Conservation (phyloP, 2,888 invertebrate species). For the Cantharis flavilabris region DNA sequence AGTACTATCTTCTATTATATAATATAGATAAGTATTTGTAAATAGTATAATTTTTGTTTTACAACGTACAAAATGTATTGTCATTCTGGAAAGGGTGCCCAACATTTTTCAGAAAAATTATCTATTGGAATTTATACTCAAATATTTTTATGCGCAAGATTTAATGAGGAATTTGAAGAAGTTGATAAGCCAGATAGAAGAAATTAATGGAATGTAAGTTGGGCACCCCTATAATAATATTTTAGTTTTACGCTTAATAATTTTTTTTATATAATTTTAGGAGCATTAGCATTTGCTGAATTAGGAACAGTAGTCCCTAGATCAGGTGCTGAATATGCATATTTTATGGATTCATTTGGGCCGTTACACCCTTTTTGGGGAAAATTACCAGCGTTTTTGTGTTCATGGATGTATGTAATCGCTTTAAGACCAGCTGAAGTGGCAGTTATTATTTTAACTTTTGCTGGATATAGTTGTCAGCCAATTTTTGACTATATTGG, state of each 20-base stretch:
- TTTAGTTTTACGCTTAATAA: background rate
- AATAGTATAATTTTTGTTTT: too few species aligned
- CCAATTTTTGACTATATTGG: conserved; percentile 62
- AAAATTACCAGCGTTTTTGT: conserved; percentile 73
- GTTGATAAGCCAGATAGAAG: background rate
- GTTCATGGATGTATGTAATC: conserved; percentile 77
- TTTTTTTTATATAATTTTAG: conserved; percentile 55
- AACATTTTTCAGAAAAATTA: background rate
- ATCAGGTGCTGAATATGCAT: conserved; percentile 83
- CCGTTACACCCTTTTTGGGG: conserved; percentile 72
- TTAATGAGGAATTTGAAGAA: background rate
- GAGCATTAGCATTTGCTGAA: conserved; percentile 81
- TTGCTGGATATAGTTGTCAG: conserved; percentile 74
- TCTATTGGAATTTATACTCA: background rate
- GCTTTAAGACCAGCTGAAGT: conserved; percentile 78
- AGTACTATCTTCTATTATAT: too few species aligned
- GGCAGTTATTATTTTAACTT: conserved; percentile 76
- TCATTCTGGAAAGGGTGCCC: background rate
- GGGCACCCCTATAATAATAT: background rate
- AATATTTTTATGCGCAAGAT: background rate
- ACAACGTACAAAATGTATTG: too few species aligned
- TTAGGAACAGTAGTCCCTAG: conserved; percentile 77
- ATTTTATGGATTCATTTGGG: conserved; percentile 74
- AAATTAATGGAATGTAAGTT: background rate
- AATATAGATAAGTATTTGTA: too few species aligned